phyloP scores from a whole-genome alignment of 2,797 vertebrate genomes.

The Alfaro cultratus region DNA sequence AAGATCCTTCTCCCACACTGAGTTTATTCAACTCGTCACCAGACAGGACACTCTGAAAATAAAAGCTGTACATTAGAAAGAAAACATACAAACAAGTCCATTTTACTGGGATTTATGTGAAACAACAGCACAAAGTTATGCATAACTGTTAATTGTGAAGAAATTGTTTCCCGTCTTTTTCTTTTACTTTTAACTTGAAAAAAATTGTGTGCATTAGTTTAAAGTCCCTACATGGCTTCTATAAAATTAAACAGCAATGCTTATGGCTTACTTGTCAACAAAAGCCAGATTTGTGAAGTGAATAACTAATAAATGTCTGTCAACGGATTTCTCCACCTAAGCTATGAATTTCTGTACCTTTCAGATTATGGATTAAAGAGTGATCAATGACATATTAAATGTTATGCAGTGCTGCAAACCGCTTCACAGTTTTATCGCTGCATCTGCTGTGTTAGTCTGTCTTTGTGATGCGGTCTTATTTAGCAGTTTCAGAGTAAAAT shows the following conservation, averaged over 20 bases:
- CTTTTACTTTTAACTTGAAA: background rate
- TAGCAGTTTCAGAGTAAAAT: background rate
- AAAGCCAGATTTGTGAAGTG: too few relatives aligned
- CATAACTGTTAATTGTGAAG: background rate
- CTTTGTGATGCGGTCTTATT: background rate
- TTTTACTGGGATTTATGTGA: background rate
- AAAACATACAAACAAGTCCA: background rate
- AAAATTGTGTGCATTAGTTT: background rate
- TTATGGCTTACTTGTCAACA: too few relatives aligned
- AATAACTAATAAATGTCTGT: too few relatives aligned
- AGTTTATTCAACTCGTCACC: slow-evolving; percentile 83
- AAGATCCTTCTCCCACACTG: slow-evolving; percentile 66
- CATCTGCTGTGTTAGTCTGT: background rate
- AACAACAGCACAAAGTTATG: background rate
- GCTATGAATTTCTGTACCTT: too few relatives aligned
- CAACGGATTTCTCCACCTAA: too few relatives aligned
- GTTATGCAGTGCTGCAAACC: background rate
- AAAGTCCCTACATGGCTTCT: background rate
- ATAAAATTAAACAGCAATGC: too few relatives aligned
- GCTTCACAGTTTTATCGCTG: background rate
- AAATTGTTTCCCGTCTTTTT: background rate
- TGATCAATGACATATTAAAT: too few relatives aligned
- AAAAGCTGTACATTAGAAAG: slow-evolving; percentile 3
- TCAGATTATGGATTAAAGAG: too few relatives aligned
- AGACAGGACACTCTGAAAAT: slow-evolving; percentile 80